Conservation (phyloP, 1,140 invertebrate species). For the Chionoecetes opilio region DNA sequence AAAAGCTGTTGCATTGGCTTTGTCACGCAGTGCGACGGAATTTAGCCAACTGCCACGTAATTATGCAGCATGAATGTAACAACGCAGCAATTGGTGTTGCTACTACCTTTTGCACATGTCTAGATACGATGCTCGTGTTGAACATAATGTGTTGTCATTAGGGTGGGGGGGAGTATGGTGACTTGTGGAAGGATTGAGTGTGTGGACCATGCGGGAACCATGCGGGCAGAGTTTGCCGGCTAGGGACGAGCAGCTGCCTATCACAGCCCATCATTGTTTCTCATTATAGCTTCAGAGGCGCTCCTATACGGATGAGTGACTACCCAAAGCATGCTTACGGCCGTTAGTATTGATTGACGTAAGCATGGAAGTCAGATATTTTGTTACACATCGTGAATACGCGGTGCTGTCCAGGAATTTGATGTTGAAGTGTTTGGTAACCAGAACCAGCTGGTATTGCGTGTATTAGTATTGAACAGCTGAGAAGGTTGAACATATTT, state of each 20-base stretch:
- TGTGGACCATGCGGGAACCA: constrained; percentile 70
- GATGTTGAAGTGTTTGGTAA: constrained; percentile 62
- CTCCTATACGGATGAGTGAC: background rate
- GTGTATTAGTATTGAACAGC: constrained; percentile 77
- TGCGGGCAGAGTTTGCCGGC: constrained; percentile 57
- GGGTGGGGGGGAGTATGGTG: constrained; percentile 32
- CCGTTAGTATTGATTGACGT: background rate
- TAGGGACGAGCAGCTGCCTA: constrained; percentile 68
- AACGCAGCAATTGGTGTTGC: background rate
- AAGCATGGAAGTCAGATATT: background rate
- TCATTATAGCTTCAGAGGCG: background rate
- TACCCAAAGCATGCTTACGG: background rate
- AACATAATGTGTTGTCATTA: constrained; percentile 44
- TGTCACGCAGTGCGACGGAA: constrained; percentile 24
- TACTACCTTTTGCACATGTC: background rate
- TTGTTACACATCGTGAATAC: background rate
- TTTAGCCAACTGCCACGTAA: background rate
- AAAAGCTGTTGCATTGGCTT: background rate
- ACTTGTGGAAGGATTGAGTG: constrained; percentile 35
- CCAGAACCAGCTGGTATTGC: constrained; percentile 67
- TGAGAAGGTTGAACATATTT: background rate
- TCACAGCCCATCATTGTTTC: constrained; percentile 52
- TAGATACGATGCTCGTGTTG: background rate
- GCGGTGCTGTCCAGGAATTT: constrained; percentile 35
- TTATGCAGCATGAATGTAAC: background rate